Conservation (phyloP, 2,888 invertebrate genomes). For the Rugalucina vietnamica region DNA sequence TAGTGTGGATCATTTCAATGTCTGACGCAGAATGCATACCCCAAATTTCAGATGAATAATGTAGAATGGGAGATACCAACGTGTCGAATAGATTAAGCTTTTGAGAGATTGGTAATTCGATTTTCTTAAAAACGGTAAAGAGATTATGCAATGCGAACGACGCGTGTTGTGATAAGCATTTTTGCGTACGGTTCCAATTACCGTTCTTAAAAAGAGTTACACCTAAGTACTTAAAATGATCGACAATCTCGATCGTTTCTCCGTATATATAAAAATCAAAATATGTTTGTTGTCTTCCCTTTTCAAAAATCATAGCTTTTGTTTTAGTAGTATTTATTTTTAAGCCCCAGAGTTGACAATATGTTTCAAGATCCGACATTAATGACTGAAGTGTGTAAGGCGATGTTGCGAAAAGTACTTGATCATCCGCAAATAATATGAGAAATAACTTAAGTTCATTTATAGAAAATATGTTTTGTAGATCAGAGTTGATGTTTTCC, state of each 20-base stretch:
- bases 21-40: not conserved
- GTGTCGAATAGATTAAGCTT: not conserved
- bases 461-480: conserved; percentile 11
- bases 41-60: conserved; percentile 3
- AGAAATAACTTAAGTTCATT: conserved; percentile 12
- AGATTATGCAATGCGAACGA: not conserved
- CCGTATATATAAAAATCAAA: not conserved
- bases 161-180: not conserved
- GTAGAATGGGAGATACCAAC: not conserved
- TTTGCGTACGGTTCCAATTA: not conserved
- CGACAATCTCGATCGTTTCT: not conserved
- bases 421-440: conserved; percentile 12
- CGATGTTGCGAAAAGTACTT: not conserved
- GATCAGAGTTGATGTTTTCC: conserved; percentile 18
- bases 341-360: not conserved
- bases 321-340: conserved; percentile 11
- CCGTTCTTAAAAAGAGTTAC: not conserved
- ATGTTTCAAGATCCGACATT: not conserved
- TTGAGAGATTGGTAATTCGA: not conserved
- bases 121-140: not conserved
- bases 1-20: not conserved
- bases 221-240: conserved; percentile 6
- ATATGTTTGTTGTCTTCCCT: not conserved
- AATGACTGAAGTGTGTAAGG: not conserved
- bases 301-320: conserved; percentile 5